A percentile compares a stretch with the other conserved stretches of the same genome.
Conservation (phyloP, 2,113 vertebrate species). For the Cyanistes caeruleus region DNA sequence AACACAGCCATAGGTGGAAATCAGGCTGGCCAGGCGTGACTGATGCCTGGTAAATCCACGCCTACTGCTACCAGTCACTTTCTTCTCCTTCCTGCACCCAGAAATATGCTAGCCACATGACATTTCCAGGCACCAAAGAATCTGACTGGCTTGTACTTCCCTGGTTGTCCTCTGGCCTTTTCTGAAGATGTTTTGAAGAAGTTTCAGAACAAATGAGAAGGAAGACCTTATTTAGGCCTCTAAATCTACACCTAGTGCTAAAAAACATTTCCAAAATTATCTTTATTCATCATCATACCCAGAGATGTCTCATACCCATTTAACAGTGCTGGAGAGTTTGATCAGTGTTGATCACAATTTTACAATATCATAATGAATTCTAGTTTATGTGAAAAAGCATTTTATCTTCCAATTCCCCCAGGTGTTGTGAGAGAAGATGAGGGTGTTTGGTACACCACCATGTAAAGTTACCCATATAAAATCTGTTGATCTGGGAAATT, state of each 20-base stretch:
- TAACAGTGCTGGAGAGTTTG: neutral
- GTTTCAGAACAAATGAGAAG: neutral
- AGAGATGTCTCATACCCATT: neutral
- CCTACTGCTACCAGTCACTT: neutral
- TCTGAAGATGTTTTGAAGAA: neutral
- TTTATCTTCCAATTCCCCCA: neutral
- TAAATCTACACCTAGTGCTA: neutral
- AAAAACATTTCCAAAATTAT: neutral
- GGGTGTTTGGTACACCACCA: rapidly evolving
- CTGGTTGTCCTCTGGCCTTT: neutral
- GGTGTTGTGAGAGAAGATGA: neutral
- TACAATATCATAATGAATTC: neutral
- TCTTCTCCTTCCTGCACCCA: neutral
- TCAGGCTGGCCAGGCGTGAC: neutral
- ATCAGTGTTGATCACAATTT: neutral
- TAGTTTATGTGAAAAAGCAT: neutral
- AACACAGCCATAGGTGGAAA: neutral
- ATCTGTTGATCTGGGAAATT: neutral
- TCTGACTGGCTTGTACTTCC: neutral
- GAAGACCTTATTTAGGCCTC: neutral
- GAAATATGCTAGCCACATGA: rapidly evolving
- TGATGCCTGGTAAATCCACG: neutral
- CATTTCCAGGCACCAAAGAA: neutral
- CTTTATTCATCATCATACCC: neutral
- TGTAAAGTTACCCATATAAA: neutral